A percentile compares a stretch with the other conserved stretches of the same genome.
Evolutionary conservation across 2,888 invertebrate species (phyloP).

Genomic region (Cheilosia vernalis): DNA sequence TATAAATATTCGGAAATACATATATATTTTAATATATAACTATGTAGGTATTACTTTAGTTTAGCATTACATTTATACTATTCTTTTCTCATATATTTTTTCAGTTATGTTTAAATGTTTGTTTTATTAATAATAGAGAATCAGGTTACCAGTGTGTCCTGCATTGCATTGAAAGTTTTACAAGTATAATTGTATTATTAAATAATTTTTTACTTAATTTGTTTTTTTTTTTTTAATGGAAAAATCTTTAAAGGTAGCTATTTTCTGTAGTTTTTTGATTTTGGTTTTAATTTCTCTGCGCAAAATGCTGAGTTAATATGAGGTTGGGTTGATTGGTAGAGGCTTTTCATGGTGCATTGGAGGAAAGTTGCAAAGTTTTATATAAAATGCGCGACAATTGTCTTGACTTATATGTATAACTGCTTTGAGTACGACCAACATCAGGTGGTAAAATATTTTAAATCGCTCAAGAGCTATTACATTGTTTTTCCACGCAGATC

Average conservation of each 20-base stretch:
- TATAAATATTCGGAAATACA: slow-evolving; percentile 74
- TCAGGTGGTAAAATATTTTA: not conserved
- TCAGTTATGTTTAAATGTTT: slow-evolving; percentile 36
- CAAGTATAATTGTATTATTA: slow-evolving; percentile 16
- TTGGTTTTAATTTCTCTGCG: slow-evolving; percentile 8
- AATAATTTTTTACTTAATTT: not conserved
- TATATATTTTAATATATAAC: slow-evolving; percentile 69
- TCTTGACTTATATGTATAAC: too few species aligned
- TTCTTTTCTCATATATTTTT: slow-evolving; percentile 28
- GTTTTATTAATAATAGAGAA: slow-evolving; percentile 57
- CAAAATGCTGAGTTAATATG: slow-evolving; percentile 14
- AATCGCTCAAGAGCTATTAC: not conserved
- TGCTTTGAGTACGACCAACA: not conserved
- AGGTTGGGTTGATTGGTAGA: not conserved
- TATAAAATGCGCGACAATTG: too few species aligned
- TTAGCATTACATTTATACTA: slow-evolving; percentile 49
- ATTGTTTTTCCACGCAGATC: not conserved
- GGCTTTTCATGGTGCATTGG: not conserved
- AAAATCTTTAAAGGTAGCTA: slow-evolving; percentile 37
- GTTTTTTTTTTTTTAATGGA: slow-evolving; percentile 6
- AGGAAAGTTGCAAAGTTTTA: not conserved
- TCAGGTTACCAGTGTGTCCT: slow-evolving; percentile 72
- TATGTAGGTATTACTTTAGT: slow-evolving; percentile 69
- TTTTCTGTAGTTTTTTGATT: slow-evolving; percentile 19
- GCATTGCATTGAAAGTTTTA: slow-evolving; percentile 67